These are phyloP conservation scores for Salpingus planirostris DNA, from an alignment of 2,888 invertebrate genomes.

Conservation along the genomic window DNA sequence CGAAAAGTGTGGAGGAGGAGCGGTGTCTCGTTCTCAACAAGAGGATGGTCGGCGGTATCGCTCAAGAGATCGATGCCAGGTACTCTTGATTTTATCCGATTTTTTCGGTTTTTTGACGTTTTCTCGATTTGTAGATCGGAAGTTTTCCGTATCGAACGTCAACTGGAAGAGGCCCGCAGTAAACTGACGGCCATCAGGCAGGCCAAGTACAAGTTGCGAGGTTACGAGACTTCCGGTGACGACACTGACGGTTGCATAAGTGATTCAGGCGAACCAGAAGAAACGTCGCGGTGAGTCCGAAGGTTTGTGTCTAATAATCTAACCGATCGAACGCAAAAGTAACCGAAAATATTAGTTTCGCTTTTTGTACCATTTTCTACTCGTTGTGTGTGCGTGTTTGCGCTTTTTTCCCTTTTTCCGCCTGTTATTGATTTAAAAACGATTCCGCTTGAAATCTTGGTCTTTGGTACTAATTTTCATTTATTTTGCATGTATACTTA, in stretches of 20 bases:
- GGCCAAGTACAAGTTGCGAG: slow-evolving; percentile 76
- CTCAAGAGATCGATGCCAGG: slow-evolving; percentile 89
- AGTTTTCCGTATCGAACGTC: slow-evolving; percentile 88
- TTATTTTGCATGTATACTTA: too few species aligned
- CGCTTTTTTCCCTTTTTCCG: too few species aligned
- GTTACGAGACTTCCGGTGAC: slow-evolving; percentile 55
- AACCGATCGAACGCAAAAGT: too few species aligned
- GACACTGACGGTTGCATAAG: slow-evolving; percentile 54
- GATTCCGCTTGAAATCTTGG: too few species aligned
- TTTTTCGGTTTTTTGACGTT: not conserved
- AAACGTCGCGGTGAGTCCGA: slow-evolving; percentile 38
- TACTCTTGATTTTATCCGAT: slow-evolving; percentile 19
- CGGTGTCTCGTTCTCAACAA: slow-evolving; percentile 82
- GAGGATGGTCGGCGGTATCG: slow-evolving; percentile 93
- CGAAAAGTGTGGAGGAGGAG: slow-evolving; percentile 87
- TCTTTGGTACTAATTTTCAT: too few species aligned
- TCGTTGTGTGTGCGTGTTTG: too few species aligned
- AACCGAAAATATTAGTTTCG: too few species aligned
- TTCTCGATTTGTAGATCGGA: slow-evolving; percentile 48
- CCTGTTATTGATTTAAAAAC: too few species aligned
- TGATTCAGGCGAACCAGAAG: slow-evolving; percentile 35
- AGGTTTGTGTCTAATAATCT: slow-evolving; percentile 37
- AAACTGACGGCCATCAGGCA: slow-evolving; percentile 85
- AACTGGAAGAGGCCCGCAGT: slow-evolving; percentile 86
- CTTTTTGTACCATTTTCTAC: too few species aligned